Percentiles rank a stretch among this genome's conserved stretches.
Conservation (phyloP, 2,888 invertebrate species). For the Heterodera filipjevi region DNA sequence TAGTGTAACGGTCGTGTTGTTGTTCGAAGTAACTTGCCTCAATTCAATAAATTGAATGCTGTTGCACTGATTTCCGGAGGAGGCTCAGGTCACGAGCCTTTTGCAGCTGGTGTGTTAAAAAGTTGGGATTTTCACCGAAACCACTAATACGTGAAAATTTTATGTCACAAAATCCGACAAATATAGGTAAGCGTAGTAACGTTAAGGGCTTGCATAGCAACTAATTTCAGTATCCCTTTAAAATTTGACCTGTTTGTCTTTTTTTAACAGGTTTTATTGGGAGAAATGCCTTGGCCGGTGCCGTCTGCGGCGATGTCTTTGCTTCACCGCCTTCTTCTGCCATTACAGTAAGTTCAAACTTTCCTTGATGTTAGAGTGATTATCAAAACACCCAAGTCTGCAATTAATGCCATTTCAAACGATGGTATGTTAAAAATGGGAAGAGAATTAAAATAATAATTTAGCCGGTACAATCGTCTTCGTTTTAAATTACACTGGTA, state of each 20-base stretch:
- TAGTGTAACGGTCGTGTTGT: conserved; percentile 42
- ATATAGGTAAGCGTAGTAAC: too few relatives aligned
- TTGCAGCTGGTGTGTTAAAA: conserved; percentile 65
- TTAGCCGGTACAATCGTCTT: conserved; percentile 75
- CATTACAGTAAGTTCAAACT: conserved; percentile 66
- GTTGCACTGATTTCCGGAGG: conserved; percentile 72
- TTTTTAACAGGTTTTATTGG: conserved; percentile 76
- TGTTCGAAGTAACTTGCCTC: conserved; percentile 62
- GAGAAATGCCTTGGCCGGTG: conserved; percentile 78
- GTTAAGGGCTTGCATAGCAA: too few relatives aligned
- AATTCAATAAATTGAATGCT: conserved; percentile 16
- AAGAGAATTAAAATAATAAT: not conserved
- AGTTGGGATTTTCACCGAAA: too few relatives aligned
- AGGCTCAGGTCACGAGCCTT: conserved; percentile 83
- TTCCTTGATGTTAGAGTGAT: conserved; percentile 10
- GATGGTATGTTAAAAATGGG: not conserved
- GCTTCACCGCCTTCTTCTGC: conserved; percentile 78
- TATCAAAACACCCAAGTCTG: not conserved
- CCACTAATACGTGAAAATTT: too few relatives aligned
- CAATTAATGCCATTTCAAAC: not conserved
- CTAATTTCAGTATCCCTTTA: not conserved
- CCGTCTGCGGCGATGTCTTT: conserved; percentile 78
- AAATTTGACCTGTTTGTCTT: too few relatives aligned
- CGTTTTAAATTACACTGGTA: conserved; percentile 77
- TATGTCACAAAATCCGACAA: too few relatives aligned